phyloP scores from a whole-genome alignment of 1,140 invertebrate genomes.

The Paraescarpia echinospica region DNA sequence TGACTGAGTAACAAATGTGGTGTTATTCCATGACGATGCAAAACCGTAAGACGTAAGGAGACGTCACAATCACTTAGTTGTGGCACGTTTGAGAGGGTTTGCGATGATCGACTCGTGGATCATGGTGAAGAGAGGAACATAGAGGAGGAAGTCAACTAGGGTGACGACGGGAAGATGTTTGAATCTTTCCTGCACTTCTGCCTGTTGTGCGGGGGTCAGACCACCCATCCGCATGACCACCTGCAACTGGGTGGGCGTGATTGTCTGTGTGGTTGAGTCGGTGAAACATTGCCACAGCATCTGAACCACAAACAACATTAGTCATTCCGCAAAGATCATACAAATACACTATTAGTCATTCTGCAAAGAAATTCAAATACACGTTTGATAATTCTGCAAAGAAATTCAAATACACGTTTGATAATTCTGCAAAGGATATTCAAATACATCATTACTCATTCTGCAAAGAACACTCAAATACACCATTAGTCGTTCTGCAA shows the following conservation, averaged over 20 bases:
- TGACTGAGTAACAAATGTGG: background rate
- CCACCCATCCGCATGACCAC: slow-evolving; percentile 53
- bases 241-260: slow-evolving; percentile 47
- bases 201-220: slow-evolving; percentile 45
- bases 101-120: slow-evolving; percentile 51
- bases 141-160: slow-evolving; percentile 55
- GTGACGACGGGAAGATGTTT: slow-evolving; percentile 43
- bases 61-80: background rate
- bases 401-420: background rate
- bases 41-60: background rate
- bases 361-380: background rate
- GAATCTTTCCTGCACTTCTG: slow-evolving; percentile 43
- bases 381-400: background rate
- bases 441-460: background rate
- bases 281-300: slow-evolving; percentile 55
- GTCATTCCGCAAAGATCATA: background rate
- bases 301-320: slow-evolving; percentile 31
- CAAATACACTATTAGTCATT: background rate
- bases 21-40: background rate
- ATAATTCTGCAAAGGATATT: background rate
- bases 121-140: slow-evolving; percentile 54
- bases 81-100: slow-evolving; percentile 41
- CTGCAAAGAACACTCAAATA: no score
- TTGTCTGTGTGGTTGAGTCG: slow-evolving; percentile 46
- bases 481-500: no score